A percentile compares a stretch with the other conserved stretches of the same genome.
Evolutionary conservation across 2,797 vertebrate species (phyloP).

Genomic region (Ctenosaura bakeri): DNA sequence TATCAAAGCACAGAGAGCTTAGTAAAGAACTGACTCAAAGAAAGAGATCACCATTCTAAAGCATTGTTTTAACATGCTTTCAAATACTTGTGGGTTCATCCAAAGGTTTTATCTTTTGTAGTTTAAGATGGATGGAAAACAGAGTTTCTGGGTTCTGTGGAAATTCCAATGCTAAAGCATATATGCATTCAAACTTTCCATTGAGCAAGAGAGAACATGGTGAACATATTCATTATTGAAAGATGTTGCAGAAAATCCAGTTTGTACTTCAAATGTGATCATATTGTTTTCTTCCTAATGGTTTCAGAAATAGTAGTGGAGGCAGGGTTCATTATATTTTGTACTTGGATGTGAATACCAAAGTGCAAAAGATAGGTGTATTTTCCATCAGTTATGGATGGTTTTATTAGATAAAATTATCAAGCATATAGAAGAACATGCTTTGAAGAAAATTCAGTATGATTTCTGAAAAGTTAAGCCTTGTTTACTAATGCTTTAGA

Average conservation of each 20-base stretch:
- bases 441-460: too few species aligned
- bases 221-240: not conserved
- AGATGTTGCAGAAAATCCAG: not conserved
- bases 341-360: too few species aligned
- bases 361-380: too few species aligned
- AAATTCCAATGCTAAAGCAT: not conserved
- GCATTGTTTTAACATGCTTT: conserved; percentile 25
- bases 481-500: not conserved
- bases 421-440: too few species aligned
- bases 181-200: not conserved
- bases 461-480: not conserved
- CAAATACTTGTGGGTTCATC: conserved; percentile 30
- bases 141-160: conserved; percentile 3
- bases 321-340: not conserved
- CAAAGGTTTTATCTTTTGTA: conserved; percentile 29
- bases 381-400: too few species aligned
- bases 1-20: not conserved
- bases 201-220: not conserved
- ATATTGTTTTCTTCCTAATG: not conserved
- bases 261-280: not conserved
- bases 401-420: not conserved
- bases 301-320: not conserved
- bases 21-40: not conserved
- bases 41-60: not conserved
- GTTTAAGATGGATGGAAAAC: not conserved